Base-by-base conservation (phyloP, 1,140 invertebrate genomes). In the Orchestia grillus region DNA sequence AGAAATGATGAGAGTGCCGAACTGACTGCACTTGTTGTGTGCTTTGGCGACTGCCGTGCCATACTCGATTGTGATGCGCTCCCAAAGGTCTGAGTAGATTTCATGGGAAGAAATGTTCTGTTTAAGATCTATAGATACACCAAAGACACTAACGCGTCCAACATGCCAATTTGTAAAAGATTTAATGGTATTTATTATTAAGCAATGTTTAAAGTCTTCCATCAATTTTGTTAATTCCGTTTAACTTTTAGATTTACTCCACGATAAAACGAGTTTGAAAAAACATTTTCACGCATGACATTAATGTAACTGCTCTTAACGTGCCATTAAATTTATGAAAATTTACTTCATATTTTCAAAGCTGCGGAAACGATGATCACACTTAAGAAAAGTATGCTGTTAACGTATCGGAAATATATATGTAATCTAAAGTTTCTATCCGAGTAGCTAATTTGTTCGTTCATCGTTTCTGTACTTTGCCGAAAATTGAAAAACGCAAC, bases 41-140 rank as follows among this genome's bases (percentile, higher is more conserved):
- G 88, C n/a, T 41, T 42, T 90, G 88, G 88, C 43, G 88, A 41
- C n/a, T 47, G 92, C 19, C 44, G 92, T 94, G 92, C 92, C 44
- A 45, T 94, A 94, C 92, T 45, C 44, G 11, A 44, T 45, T 45
- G 44, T 94, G 92, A 94, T 94, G 44, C 11, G 44, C 92, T 94
- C 92, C 92, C 92, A 40, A 94, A 45, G 44, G 47, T 94, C 92
- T 94, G 44, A 44, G 8, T n/a, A 94, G 92, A 94, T 94, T 94
- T 94, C 92, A 45, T 45, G 43, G 92, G 92, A 47, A 94, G 92
- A 94, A 45, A 94, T 90, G 15, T 42, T 90, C 88, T 90, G 88
- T 44, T 41, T 42, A 90, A 90, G 88, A 42, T 90, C 28, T 11
- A 90, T 90, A 42, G 88, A 90, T 42, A 41, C 88, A 44, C 88